These are phyloP conservation scores for Caenorhabditis sinica DNA, from an alignment of 2,888 invertebrate genomes.

Conservation along the genomic window DNA sequence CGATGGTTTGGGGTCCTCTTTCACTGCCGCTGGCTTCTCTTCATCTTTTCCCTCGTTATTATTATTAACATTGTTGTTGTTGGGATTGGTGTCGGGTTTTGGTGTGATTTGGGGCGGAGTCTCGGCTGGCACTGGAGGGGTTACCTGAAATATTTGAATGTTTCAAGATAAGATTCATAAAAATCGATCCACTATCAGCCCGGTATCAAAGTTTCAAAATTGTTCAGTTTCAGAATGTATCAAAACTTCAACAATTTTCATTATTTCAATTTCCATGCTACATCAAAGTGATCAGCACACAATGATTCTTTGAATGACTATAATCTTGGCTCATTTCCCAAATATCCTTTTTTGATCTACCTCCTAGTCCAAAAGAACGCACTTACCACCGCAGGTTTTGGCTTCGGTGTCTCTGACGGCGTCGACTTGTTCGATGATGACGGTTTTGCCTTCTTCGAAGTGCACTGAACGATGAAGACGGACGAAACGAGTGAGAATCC, in stretches of 20 bases:
- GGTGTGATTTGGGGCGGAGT: constrained; percentile 6
- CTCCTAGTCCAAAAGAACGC: neutral
- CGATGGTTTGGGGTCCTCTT: neutral
- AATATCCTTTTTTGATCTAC: neutral
- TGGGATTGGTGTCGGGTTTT: neutral
- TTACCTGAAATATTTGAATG: neutral
- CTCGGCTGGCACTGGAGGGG: neutral
- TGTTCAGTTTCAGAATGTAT: too few relatives aligned
- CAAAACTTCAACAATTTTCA: too few relatives aligned
- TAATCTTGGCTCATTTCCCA: too few relatives aligned
- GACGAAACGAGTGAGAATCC: neutral
- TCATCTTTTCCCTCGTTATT: neutral
- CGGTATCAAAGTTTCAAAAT: too few relatives aligned
- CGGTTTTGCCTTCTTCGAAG: neutral
- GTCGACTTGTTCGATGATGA: neutral
- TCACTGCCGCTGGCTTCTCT: neutral
- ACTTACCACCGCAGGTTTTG: neutral
- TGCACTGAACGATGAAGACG: neutral
- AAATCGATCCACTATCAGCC: too few relatives aligned
- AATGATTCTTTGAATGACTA: too few relatives aligned
- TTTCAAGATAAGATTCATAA: neutral
- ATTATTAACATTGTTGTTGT: neutral
- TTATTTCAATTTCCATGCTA: too few relatives aligned
- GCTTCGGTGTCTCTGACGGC: neutral
- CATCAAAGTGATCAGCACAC: too few relatives aligned